phyloP scores from a whole-genome alignment of 1,140 invertebrate genomes.

The Oncopodura yosiiana region DNA sequence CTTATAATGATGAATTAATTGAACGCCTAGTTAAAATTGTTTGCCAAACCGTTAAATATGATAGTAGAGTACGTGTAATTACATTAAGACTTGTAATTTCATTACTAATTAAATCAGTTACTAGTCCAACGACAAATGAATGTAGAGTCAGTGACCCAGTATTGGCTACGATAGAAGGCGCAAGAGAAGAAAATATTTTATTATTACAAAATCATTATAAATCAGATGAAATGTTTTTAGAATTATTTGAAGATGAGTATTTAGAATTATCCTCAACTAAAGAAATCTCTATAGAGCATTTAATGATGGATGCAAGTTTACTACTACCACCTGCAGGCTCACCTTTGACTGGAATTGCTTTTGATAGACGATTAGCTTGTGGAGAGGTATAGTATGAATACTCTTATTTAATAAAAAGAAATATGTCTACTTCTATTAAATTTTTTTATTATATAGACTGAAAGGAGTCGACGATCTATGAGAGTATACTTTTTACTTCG shows the following conservation, averaged over 20 bases:
- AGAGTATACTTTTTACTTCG: conserved; percentile 88
- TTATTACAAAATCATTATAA: conserved; percentile 88
- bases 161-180: conserved; percentile 60
- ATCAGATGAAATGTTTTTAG: conserved; percentile 95
- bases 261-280: conserved; percentile 73
- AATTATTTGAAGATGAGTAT: conserved; percentile 98
- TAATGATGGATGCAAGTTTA: conserved; percentile 94
- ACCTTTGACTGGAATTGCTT: conserved; percentile 90
- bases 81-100: conserved; percentile 81
- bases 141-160: conserved; percentile 53
- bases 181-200: conserved; percentile 73
- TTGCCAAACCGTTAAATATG: conserved; percentile 51
- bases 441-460: conserved; percentile 56
- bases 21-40: conserved; percentile 72
- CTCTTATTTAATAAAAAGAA: neutral
- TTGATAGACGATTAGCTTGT: conserved; percentile 86
- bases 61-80: conserved; percentile 66
- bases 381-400: conserved; percentile 61
- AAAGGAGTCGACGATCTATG: conserved; percentile 83
- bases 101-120: conserved; percentile 55
- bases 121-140: conserved; percentile 41
- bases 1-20: conserved; percentile 63
- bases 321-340: conserved; percentile 91
- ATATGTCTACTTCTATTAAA: neutral
- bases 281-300: conserved; percentile 79